phyloP scores from a whole-genome alignment of 2,113 vertebrate genomes.

The Bos taurus region DNA sequence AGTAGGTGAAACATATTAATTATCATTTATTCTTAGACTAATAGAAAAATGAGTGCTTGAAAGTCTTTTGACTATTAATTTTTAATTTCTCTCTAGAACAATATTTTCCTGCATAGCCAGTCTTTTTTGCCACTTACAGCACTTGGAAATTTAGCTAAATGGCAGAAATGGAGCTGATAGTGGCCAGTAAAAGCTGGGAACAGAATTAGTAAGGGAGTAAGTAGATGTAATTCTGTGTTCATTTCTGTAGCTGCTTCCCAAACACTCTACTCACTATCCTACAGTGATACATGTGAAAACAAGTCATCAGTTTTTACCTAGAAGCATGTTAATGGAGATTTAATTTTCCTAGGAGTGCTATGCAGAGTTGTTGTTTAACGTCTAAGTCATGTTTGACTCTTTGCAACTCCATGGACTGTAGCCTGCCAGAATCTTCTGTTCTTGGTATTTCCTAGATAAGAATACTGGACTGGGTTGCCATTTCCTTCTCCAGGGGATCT shows the following conservation, averaged over 20 bases:
- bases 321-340: not conserved
- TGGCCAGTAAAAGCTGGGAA: not conserved
- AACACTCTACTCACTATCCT: not conserved
- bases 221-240: not conserved
- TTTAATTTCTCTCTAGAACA: conserved; percentile 19
- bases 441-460: not conserved
- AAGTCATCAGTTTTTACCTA: not conserved
- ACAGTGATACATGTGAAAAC: not conserved
- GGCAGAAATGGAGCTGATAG: not conserved
- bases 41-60: conserved; percentile 12
- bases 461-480: not conserved
- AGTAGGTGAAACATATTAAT: not conserved
- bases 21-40: not conserved
- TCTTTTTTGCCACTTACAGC: not conserved
- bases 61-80: not conserved
- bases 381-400: not conserved
- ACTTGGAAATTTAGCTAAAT: conserved; percentile 1
- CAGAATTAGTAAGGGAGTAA: not conserved
- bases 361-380: not conserved
- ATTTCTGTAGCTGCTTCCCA: not conserved
- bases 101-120: not conserved
- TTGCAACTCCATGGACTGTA: not conserved
- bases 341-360: not conserved
- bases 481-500: not conserved
- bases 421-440: not conserved